These are phyloP conservation scores for Heliangelus exortis DNA, from an alignment of 2,797 vertebrate genomes.

Conservation along the genomic window DNA sequence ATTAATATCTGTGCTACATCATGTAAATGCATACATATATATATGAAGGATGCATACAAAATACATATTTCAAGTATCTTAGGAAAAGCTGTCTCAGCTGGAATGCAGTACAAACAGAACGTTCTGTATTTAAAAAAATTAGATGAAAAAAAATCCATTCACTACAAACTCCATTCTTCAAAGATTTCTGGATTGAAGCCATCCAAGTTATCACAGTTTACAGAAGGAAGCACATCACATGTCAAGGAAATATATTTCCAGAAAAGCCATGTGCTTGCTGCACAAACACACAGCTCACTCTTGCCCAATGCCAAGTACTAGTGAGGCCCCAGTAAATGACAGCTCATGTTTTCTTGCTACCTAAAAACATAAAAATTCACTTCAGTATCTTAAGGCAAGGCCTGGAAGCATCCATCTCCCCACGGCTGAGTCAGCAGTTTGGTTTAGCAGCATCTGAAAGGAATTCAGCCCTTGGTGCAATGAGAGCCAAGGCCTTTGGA, in stretches of 20 bases:
- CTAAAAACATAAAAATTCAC: neutral
- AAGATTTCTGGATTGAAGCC: neutral
- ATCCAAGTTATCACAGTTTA: neutral
- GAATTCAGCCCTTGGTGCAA: neutral
- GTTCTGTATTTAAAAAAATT: neutral
- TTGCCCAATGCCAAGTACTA: neutral
- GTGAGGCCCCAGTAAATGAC: neutral
- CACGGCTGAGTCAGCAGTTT: neutral
- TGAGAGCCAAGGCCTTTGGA: neutral
- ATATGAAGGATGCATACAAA: neutral
- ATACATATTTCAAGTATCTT: neutral
- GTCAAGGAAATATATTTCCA: neutral
- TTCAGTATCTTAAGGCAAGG: neutral
- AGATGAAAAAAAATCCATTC: neutral
- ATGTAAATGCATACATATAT: neutral
- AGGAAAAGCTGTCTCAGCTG: neutral
- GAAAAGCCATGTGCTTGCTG: rapidly evolving
- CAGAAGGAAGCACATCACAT: neutral
- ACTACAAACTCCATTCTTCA: neutral
- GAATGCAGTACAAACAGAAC: neutral
- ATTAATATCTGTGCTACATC: neutral
- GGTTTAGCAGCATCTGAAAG: neutral
- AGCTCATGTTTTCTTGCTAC: neutral
- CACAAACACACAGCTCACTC: neutral
- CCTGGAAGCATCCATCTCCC: neutral